phyloP scores from a whole-genome alignment of 1,140 invertebrate genomes.

The Achroia grisella region DNA sequence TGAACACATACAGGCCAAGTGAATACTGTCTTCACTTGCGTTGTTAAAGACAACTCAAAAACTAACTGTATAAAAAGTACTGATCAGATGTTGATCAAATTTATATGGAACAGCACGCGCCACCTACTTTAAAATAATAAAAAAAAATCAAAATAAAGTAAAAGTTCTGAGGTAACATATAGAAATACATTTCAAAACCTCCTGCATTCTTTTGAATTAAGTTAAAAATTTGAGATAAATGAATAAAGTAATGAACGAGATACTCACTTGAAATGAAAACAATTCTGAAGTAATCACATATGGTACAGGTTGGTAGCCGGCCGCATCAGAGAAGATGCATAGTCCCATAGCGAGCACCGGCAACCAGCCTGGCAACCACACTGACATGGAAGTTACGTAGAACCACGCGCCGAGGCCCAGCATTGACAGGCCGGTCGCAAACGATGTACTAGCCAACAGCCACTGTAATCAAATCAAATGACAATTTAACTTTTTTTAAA shows the following conservation, averaged over 20 bases:
- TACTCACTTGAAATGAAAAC: constrained; percentile 54
- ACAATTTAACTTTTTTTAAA: too few relatives aligned
- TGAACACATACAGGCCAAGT: too few relatives aligned
- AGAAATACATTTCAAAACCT: not conserved
- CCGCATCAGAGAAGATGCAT: constrained; percentile 55
- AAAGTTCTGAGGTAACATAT: too few relatives aligned
- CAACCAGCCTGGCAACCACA: constrained; percentile 58
- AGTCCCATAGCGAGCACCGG: constrained; percentile 57
- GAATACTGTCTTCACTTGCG: too few relatives aligned
- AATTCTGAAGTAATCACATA: constrained; percentile 61
- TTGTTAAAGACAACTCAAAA: too few relatives aligned
- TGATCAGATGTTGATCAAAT: too few relatives aligned
- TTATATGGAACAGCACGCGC: too few relatives aligned
- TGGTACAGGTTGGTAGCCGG: constrained; percentile 58
- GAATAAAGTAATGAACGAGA: not conserved
- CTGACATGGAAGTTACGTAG: constrained; percentile 36
- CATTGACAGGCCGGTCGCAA: constrained; percentile 54
- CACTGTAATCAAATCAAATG: constrained; percentile 28
- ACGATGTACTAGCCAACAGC: constrained; percentile 46
- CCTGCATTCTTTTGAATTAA: not conserved
- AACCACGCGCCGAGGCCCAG: constrained; percentile 56
- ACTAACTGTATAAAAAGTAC: too few relatives aligned
- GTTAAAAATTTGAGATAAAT: too few relatives aligned
- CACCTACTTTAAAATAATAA: too few relatives aligned
- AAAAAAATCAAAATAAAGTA: too few relatives aligned